Percentiles rank a stretch among this genome's conserved stretches.
phyloP scores from a whole-genome alignment of 2,113 vertebrate genomes.

The Peromyscus californicus region DNA sequence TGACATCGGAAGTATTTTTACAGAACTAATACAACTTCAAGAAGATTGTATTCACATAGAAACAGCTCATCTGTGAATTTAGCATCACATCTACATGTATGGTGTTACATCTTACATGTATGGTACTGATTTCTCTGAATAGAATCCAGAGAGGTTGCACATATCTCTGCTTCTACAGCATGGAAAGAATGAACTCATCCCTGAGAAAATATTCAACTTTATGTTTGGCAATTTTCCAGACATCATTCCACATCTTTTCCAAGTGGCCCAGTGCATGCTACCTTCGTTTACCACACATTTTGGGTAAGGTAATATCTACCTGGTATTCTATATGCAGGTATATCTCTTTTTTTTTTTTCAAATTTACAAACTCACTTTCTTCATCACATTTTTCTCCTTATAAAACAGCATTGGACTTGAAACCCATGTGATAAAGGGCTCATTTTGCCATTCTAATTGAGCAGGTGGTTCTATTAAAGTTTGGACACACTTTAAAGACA shows the following conservation, averaged over 20 bases:
- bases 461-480: background rate
- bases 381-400: background rate
- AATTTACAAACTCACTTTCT: background rate
- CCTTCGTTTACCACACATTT: background rate
- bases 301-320: background rate
- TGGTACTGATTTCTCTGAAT: background rate
- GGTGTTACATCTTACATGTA: background rate
- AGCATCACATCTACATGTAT: background rate
- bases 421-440: background rate
- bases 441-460: background rate
- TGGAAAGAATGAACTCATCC: background rate
- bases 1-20: background rate
- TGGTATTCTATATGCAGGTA: background rate
- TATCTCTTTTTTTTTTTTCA: background rate
- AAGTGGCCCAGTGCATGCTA: background rate
- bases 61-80: background rate
- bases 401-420: background rate
- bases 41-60: background rate
- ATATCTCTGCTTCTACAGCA: background rate
- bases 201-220: background rate
- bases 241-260: background rate
- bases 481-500: background rate
- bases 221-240: background rate
- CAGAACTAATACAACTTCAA: background rate
- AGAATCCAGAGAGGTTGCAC: background rate